Evolutionary conservation across 2,797 vertebrate genomes (phyloP).

Genomic region (Acanthornis magna): DNA sequence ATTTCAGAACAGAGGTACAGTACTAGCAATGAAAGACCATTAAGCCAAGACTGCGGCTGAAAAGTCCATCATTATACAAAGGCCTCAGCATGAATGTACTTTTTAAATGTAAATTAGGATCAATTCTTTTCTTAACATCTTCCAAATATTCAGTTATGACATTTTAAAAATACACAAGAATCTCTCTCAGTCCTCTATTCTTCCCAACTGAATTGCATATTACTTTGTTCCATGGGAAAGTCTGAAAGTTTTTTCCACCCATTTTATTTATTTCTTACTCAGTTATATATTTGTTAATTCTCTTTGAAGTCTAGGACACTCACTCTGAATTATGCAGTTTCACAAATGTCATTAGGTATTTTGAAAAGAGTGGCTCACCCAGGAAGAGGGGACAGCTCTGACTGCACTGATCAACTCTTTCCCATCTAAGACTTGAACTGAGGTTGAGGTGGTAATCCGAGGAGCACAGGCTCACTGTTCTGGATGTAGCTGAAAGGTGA

Average conservation of each 20-base stretch:
- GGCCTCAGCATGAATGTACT: neutral
- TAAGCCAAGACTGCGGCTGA: neutral
- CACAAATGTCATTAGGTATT: neutral
- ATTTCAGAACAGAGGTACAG: neutral
- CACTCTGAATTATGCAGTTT: neutral
- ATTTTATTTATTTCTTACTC: neutral
- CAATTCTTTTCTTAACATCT: neutral
- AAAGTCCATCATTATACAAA: neutral
- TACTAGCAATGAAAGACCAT: neutral
- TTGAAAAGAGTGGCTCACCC: neutral
- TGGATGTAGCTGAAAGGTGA: neutral
- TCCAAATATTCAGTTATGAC: neutral
- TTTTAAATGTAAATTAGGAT: neutral
- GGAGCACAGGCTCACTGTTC: neutral
- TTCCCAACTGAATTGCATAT: neutral
- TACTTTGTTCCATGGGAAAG: slow-evolving; percentile 8
- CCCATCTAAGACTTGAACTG: neutral
- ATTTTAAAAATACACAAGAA: slow-evolving; percentile 7
- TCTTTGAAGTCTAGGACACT: neutral
- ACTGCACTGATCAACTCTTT: neutral
- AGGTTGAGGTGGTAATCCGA: neutral
- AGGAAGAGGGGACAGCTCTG: neutral
- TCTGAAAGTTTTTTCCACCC: neutral
- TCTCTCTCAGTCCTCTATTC: neutral
- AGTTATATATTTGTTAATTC: neutral